These are phyloP conservation scores for Setipinna tenuifilis DNA, from an alignment of 2,797 vertebrate species.

Conservation along the genomic window DNA sequence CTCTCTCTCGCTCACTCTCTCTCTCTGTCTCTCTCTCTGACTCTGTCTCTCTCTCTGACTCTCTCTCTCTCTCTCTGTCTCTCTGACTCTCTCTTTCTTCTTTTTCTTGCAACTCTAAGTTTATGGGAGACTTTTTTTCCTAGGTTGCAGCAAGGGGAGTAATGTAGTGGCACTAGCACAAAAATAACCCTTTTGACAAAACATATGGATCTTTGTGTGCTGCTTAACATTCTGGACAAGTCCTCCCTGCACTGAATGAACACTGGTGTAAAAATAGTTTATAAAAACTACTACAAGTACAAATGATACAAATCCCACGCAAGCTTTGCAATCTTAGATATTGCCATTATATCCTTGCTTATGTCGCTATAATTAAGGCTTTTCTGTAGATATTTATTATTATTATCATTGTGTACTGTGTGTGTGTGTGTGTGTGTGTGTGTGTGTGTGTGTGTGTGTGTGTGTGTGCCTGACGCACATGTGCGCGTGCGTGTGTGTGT, in stretches of 20 bases:
- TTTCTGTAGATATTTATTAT: neutral
- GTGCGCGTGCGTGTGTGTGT: neutral
- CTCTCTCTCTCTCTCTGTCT: too few relatives aligned
- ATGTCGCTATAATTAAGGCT: neutral
- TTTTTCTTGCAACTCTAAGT: neutral
- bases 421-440: constrained; percentile 5
- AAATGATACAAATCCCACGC: neutral
- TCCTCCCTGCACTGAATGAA: neutral
- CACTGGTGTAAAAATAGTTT: neutral
- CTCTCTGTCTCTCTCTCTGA: neutral
- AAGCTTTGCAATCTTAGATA: neutral
- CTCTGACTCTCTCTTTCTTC: neutral
- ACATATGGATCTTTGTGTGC: neutral
- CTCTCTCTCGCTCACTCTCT: neutral
- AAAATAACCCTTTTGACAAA: neutral
- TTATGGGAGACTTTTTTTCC: neutral
- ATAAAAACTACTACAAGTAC: neutral
- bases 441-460: neutral
- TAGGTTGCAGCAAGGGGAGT: neutral
- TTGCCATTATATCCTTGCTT: neutral
- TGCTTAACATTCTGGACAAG: neutral
- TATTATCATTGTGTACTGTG: neutral
- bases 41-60: too few relatives aligned
- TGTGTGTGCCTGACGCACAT: too few relatives aligned
- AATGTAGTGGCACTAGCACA: neutral